Conservation (phyloP, 1,140 invertebrate genomes). For the Lepidostoma basale region DNA sequence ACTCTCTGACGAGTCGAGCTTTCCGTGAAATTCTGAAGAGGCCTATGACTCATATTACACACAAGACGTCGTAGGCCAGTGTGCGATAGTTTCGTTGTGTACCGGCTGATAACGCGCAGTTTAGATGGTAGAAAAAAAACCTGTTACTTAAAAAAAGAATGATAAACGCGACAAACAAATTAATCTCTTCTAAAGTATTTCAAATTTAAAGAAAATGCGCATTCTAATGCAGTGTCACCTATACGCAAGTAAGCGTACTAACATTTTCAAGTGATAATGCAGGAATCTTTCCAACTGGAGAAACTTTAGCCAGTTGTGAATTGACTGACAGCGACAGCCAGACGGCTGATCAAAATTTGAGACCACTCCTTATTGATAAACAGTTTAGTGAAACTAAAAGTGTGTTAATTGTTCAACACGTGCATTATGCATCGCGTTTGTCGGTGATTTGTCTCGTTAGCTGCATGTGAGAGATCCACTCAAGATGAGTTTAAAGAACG, state of each 20-base stretch:
- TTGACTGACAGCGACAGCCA: background rate
- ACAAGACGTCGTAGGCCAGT: too few relatives aligned
- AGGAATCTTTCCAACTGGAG: background rate
- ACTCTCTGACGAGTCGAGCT: too few relatives aligned
- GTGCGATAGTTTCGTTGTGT: too few relatives aligned
- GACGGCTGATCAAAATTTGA: slow-evolving; percentile 8
- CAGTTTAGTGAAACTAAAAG: slow-evolving; percentile 16
- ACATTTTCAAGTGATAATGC: slow-evolving; percentile 5
- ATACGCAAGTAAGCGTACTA: background rate
- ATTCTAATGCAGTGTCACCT: too few relatives aligned
- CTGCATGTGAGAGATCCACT: background rate
- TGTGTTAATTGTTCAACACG: background rate
- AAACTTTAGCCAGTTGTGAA: slow-evolving; percentile 5
- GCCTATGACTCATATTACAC: too few relatives aligned
- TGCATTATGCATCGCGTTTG: slow-evolving; percentile 5
- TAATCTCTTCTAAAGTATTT: too few relatives aligned
- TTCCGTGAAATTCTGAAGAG: too few relatives aligned
- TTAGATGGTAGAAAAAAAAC: too few relatives aligned
- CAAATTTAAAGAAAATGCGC: too few relatives aligned
- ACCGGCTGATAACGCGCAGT: too few relatives aligned
- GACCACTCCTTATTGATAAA: slow-evolving; percentile 41
- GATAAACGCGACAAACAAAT: too few relatives aligned
- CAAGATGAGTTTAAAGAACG: slow-evolving; percentile 52
- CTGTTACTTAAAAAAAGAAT: too few relatives aligned
- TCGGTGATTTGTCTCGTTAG: slow-evolving; percentile 10